Evolutionary conservation across 1,140 invertebrate species (phyloP).

Genomic region (Drosophila obscura): DNA sequence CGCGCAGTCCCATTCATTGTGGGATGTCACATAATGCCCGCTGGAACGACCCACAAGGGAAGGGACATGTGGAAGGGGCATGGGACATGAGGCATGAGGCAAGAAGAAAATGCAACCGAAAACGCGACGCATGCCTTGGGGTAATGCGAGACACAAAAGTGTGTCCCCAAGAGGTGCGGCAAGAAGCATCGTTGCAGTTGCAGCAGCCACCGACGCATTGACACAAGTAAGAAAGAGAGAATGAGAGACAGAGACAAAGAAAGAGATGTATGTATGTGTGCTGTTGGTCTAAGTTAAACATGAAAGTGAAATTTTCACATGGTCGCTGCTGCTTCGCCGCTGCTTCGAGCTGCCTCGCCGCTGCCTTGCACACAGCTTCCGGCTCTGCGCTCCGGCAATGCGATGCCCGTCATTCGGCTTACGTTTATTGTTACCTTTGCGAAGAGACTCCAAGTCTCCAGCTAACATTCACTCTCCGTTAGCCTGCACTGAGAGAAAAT

Average conservation of each 20-base stretch:
- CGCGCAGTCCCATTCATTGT: slow-evolving; percentile 6
- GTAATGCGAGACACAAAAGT: slow-evolving; percentile 42
- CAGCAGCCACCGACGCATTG: slow-evolving; percentile 46
- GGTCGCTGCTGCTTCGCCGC: slow-evolving; percentile 12
- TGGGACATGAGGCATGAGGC: slow-evolving; percentile 7
- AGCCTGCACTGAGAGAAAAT: no score
- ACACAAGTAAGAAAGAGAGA: slow-evolving; percentile 34
- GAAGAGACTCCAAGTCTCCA: slow-evolving; percentile 45
- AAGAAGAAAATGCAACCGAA: slow-evolving; percentile 39
- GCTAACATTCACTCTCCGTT: neutral
- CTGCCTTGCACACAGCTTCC: slow-evolving; percentile 44
- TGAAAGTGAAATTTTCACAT: slow-evolving; percentile 77
- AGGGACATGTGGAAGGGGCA: neutral
- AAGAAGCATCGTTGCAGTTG: slow-evolving; percentile 16
- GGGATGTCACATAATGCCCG: slow-evolving; percentile 56
- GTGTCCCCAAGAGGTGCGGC: slow-evolving; percentile 39
- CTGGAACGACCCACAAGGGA: slow-evolving; percentile 4
- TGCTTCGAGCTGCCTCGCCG: neutral
- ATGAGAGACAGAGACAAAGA: neutral
- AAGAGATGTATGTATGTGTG: slow-evolving; percentile 29
- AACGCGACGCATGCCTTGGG: slow-evolving; percentile 48
- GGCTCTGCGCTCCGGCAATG: slow-evolving; percentile 23
- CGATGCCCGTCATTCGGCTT: slow-evolving; percentile 48
- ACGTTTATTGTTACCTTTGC: slow-evolving; percentile 74
- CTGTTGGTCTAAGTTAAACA: slow-evolving; percentile 50